These are phyloP conservation scores for Hippocampus abdominalis DNA, from an alignment of 2,113 vertebrate genomes.

Conservation along the genomic window DNA sequence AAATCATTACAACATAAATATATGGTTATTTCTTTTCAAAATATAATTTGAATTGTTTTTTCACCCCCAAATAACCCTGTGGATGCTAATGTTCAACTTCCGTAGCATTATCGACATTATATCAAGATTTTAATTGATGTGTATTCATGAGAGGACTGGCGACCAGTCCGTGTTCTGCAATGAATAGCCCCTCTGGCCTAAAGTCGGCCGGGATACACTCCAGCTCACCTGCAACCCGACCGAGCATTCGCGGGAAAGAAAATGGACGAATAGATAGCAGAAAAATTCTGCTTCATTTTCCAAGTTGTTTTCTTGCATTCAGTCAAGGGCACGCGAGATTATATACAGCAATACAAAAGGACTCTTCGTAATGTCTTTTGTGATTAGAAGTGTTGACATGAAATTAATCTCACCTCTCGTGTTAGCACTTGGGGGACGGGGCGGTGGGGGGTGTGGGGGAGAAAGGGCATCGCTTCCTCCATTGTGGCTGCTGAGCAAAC, in stretches of 20 bases:
- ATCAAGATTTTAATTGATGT: too few relatives aligned
- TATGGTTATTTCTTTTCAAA: background rate
- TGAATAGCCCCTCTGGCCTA: background rate
- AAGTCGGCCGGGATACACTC: background rate
- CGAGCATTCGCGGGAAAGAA: background rate
- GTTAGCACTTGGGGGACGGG: background rate
- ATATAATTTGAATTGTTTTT: background rate
- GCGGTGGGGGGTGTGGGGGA: too few relatives aligned
- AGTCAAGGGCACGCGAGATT: background rate
- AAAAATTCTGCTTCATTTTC: background rate
- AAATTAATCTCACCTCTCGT: constrained; percentile 28
- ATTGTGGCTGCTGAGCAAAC: constrained; percentile 21
- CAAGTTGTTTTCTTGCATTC: constrained; percentile 6
- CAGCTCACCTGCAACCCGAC: background rate
- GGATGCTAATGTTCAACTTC: too few relatives aligned
- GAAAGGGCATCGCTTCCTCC: constrained; percentile 21
- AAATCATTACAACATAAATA: background rate
- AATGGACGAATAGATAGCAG: background rate
- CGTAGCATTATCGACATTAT: too few relatives aligned
- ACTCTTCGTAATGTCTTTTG: background rate
- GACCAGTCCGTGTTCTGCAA: too few relatives aligned
- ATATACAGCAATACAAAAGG: background rate
- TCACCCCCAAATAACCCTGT: background rate
- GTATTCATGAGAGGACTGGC: too few relatives aligned
- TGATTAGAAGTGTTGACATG: constrained; percentile 9